Evolutionary conservation across 2,113 vertebrate genomes (phyloP), one percentile per base, ranked within the genome.

Genomic region (Channa maculata): DNA sequence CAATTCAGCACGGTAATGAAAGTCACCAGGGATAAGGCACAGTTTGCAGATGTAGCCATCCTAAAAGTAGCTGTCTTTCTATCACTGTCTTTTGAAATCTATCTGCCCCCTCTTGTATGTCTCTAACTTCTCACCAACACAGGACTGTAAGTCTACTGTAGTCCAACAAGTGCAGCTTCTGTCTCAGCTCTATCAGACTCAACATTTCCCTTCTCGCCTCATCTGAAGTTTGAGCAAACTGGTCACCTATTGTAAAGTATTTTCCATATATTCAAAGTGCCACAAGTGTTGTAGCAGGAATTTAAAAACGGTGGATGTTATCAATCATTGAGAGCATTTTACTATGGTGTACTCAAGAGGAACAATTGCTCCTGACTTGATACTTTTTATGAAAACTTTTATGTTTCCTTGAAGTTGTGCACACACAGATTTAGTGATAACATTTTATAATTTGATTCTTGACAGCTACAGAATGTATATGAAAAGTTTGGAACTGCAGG

Each of bases 251-350:
- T 82, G 65, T 81, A 38, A 63, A 62, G 78, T 55, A 13, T 36
- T 90, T 88, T 90, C 15, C 86, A 89, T 89, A 82, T 88, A 91
- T 87, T 84, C 83, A 91, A 92, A 92, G 68, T 46, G 36, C 13
- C 53, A 46, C 8, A 0, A 36, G 49, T 33, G 67, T 15, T 5
- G 62, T 71, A 52, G 78, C 39, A 68, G 55, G 51, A 43, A 71
- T 71, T 78, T 13, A 68, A 36, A 38, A 12, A 49, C 1, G 4
- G 43, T 77, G 60, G 51, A 87, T 73, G 72, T 85, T 86, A 90
- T 89, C 90, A 52, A 37, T 41, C 34, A 9, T 8, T 5, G 1
- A 51, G 3, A 71, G 69, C 36, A 48, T 57, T 82, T 75, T 77
- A 84, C 77, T 7, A 12, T 67, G 24, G 34, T 3, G 63, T 39